Base-by-base conservation (phyloP, 2,797 vertebrate genomes). In the Muraenolepis orangiensis region DNA sequence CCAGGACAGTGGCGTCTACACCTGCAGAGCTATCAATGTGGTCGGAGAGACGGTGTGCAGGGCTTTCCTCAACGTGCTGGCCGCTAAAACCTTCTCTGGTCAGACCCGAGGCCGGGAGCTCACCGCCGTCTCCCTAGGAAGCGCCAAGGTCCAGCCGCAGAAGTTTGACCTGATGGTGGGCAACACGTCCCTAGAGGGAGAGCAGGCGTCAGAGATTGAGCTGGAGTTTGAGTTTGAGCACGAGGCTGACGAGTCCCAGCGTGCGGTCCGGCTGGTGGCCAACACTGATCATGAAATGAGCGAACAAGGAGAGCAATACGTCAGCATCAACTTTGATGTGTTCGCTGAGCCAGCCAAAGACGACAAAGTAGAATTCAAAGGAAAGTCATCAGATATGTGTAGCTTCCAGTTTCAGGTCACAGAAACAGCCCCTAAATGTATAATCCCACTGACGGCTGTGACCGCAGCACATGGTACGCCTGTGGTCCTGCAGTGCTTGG, bases 371-470 rank as follows among this genome's bases (percentile, higher is more conserved):
- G 93, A 96, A 81, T 96, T 98, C 80, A 96, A 94, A 87, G 94
- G 95, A 69, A 94, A 96, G 86, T 94, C 94, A 1, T 92, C 94
- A 0, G 95, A 95, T 18, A 94, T 89, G 73, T 99, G 95, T 75
- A 95, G 93, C 86, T 98, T 98, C 90, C 95, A 98, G 76, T 98
- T 98, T 80, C 94, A 96, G 79, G 92, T 98, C 42, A 95, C 93
- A 1, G 97, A 99, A 87, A 90, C 90, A 0, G 86, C 95, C 30
- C 97, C 97, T 1, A 95, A 91, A 87, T 98, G 96, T 84, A 84
- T 96, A 72, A 95, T 94, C 83, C 94, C 93, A 0, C 81, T 98
- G 85, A 95, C 93, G 72, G 94, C 96, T 70, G 90, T 95, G 28
- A 95, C 89, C 0, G 93, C 95, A 4, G 95, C 92, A 0, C 40